phyloP scores from a whole-genome alignment of 2,888 invertebrate genomes.

The Sylvicola cinctus region DNA sequence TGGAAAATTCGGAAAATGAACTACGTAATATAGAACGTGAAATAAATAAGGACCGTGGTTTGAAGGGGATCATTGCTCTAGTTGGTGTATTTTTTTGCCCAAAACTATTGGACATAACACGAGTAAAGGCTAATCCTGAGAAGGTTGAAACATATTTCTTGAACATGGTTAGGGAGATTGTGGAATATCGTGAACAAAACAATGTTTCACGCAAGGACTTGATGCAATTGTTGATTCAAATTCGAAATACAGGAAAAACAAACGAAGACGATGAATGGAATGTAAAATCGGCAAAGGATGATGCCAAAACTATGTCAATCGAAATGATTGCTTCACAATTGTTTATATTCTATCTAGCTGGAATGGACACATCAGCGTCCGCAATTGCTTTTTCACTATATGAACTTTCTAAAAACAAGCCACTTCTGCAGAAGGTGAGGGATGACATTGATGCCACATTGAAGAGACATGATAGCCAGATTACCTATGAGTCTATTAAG shows the following conservation, averaged over 20 bases:
- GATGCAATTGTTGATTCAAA: slow-evolving; percentile 25
- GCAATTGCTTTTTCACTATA: slow-evolving; percentile 22
- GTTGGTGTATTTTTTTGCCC: slow-evolving; percentile 14
- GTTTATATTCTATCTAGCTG: slow-evolving; percentile 26
- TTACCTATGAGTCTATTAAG: slow-evolving; percentile 22
- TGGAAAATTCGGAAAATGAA: slow-evolving; percentile 21
- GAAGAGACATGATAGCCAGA: slow-evolving; percentile 15
- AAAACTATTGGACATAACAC: too few species aligned
- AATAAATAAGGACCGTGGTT: slow-evolving; percentile 6
- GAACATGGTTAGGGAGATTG: slow-evolving; percentile 20
- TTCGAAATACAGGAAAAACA: slow-evolving; percentile 22
- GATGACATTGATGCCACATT: slow-evolving; percentile 20
- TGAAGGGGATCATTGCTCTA: too few species aligned
- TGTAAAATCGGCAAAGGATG: slow-evolving; percentile 11
- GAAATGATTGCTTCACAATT: slow-evolving; percentile 21
- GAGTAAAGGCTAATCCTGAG: too few species aligned
- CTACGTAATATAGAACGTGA: slow-evolving; percentile 15
- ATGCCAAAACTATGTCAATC: slow-evolving; percentile 12
- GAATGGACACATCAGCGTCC: slow-evolving; percentile 26
- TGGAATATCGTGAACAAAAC: slow-evolving; percentile 23
- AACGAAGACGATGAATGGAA: slow-evolving; percentile 18
- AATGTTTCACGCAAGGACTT: slow-evolving; percentile 25
- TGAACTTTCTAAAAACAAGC: slow-evolving; percentile 24
- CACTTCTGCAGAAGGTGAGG: slow-evolving; percentile 18
- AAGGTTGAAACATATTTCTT: too few species aligned